Evolutionary conservation across 1,140 invertebrate genomes (phyloP).

Genomic region (Cepaea nemoralis): DNA sequence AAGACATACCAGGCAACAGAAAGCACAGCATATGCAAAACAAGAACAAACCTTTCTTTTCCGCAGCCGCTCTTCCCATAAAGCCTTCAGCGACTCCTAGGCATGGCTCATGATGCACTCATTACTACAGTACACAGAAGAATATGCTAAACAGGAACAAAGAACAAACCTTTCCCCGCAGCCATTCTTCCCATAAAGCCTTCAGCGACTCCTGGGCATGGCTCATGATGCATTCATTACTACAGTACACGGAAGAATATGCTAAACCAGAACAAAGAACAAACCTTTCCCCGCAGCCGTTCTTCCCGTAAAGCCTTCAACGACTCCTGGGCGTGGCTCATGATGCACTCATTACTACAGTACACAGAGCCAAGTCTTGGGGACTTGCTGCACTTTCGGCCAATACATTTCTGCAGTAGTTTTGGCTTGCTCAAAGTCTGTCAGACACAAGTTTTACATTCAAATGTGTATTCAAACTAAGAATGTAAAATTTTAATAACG

Average conservation of each 20-base stretch:
- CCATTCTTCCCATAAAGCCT: constrained; percentile 31
- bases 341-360: constrained; percentile 90
- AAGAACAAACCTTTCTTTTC: no score
- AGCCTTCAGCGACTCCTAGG: constrained; percentile 78
- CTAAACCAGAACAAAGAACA: no score
- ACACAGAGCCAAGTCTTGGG: constrained; percentile 78
- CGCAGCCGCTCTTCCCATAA: constrained; percentile 29
- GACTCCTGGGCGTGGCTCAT: constrained; percentile 85
- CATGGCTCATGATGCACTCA: constrained; percentile 86
- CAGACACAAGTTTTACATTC: not conserved
- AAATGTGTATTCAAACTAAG: no score
- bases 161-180: constrained; percentile 13
- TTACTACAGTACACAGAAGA: constrained; percentile 89
- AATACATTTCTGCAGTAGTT: constrained; percentile 47
- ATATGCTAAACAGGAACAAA: no score
- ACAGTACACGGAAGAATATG: constrained; percentile 87
- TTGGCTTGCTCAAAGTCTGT: constrained; percentile 4
- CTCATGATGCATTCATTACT: constrained; percentile 87
- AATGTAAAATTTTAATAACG: no score
- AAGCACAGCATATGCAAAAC: no score
- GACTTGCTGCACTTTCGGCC: constrained; percentile 71
- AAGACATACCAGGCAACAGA: no score
- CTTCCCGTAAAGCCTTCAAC: constrained; percentile 59
- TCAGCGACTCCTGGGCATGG: constrained; percentile 83
- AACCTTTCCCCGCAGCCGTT: constrained; percentile 22